These are phyloP conservation scores for Ursus arctos DNA, from an alignment of 2,113 vertebrate genomes.

Conservation along the genomic window DNA sequence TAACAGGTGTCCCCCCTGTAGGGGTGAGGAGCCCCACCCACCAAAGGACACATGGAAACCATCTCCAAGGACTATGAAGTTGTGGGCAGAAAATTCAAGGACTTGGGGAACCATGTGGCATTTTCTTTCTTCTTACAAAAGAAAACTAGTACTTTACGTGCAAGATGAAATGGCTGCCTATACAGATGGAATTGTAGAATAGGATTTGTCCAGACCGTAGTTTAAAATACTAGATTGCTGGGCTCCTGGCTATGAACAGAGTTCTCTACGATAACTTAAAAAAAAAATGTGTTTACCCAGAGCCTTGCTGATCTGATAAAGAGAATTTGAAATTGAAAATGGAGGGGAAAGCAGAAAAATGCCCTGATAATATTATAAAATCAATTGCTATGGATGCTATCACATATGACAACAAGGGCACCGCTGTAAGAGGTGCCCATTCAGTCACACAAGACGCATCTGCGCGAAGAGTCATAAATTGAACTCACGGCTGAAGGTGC, in stretches of 20 bases:
- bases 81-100: slow-evolving; percentile 43
- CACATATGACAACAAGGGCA: slow-evolving; percentile 33
- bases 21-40: not conserved
- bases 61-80: slow-evolving; percentile 12
- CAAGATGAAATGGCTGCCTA: slow-evolving; percentile 36
- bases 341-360: slow-evolving; percentile 44
- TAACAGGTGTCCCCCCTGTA: not conserved
- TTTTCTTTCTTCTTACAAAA: slow-evolving; percentile 54
- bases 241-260: slow-evolving; percentile 37
- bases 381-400: slow-evolving; percentile 14
- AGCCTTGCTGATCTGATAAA: slow-evolving; percentile 62
- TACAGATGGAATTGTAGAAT: slow-evolving; percentile 51
- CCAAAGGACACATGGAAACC: not conserved
- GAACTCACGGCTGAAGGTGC: not conserved
- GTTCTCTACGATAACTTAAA: slow-evolving; percentile 53
- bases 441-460: not conserved
- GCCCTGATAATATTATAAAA: slow-evolving; percentile 52
- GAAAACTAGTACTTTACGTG: slow-evolving; percentile 11
- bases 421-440: not conserved
- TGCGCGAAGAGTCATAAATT: slow-evolving; percentile 8
- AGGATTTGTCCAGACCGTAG: not conserved
- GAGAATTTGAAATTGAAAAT: slow-evolving; percentile 68
- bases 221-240: slow-evolving; percentile 50
- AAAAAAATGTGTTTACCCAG: slow-evolving; percentile 57
- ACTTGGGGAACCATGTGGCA: not conserved